These are phyloP conservation scores for Tragelaphus strepsiceros DNA, from an alignment of 2,113 vertebrate genomes.

Conservation along the genomic window DNA sequence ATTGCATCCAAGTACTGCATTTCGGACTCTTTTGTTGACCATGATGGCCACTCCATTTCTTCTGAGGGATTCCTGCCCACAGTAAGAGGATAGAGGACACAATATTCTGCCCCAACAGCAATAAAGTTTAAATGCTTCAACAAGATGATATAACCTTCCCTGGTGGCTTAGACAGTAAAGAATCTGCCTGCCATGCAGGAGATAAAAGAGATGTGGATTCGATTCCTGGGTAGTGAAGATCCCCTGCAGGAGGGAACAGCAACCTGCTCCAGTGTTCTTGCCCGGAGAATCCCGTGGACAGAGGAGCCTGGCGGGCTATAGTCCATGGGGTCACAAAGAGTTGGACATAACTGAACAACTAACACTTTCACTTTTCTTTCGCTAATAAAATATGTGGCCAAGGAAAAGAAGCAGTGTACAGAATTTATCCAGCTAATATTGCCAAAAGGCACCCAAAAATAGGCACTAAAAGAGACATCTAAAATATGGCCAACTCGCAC, in stretches of 20 bases:
- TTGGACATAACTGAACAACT: neutral
- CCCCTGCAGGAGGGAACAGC: neutral
- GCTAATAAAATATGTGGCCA: neutral
- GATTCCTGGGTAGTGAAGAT: neutral
- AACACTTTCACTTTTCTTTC: neutral
- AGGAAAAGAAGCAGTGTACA: neutral
- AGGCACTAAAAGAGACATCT: neutral
- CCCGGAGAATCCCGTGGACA: neutral
- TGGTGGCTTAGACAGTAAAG: neutral
- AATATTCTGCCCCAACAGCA: neutral
- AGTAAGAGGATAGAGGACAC: neutral
- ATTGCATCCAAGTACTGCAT: too few species aligned
- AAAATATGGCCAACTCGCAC: neutral
- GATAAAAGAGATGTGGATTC: neutral
- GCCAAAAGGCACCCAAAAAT: neutral
- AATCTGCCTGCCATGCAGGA: neutral
- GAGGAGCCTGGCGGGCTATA: fast-evolving
- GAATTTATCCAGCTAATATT: neutral
- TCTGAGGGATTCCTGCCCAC: too few species aligned
- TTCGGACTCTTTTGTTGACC: too few species aligned
- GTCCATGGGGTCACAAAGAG: neutral
- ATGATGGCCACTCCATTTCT: too few species aligned
- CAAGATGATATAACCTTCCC: neutral
- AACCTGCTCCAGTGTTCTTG: neutral
- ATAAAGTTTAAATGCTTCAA: neutral